phyloP scores from a whole-genome alignment of 23 tunicate species.

The Diplosoma virens region DNA sequence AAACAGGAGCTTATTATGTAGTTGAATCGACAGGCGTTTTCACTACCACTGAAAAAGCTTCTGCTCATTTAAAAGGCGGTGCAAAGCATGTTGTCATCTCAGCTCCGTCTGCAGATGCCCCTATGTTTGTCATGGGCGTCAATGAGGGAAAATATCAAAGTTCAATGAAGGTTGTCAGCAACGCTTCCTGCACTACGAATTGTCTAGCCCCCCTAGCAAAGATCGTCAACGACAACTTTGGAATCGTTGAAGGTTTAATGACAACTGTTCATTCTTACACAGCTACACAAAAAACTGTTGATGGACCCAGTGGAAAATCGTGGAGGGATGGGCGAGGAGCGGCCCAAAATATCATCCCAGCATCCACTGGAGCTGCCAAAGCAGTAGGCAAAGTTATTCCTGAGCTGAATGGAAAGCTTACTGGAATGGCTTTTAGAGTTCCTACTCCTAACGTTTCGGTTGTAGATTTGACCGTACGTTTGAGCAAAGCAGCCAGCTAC shows the following conservation, averaged over 20 bases:
- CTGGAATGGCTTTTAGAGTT: constrained; percentile 99
- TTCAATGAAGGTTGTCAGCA: constrained; percentile 82
- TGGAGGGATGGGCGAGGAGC: constrained; percentile 99
- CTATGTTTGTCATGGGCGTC: constrained; percentile 99
- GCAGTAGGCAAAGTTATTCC: constrained; percentile 99
- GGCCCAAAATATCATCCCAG: constrained; percentile 98
- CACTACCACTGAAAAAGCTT: constrained; percentile 94
- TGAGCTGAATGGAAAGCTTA: constrained; percentile 92
- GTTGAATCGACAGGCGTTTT: constrained; percentile 99
- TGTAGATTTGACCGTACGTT: constrained; percentile 94
- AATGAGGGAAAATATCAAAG: constrained; percentile 79
- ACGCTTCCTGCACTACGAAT: constrained; percentile 99
- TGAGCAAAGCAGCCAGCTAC: constrained; percentile 77
- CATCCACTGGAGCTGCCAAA: constrained; percentile 99
- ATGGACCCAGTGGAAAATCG: constrained; percentile 97
- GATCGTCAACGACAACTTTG: constrained; percentile 90
- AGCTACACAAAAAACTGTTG: constrained; percentile 99
- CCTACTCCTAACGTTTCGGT: constrained; percentile 99
- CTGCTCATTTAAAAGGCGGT: constrained; percentile 87
- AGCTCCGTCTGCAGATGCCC: constrained; percentile 99
- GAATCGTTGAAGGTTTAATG: constrained; percentile 99
- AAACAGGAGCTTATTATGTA: constrained; percentile 78
- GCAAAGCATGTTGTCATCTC: constrained; percentile 96
- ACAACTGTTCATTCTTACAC: constrained; percentile 99
- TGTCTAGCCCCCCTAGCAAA: constrained; percentile 99